Conservation (phyloP, 2,888 invertebrate species). For the Agrotis puta region DNA sequence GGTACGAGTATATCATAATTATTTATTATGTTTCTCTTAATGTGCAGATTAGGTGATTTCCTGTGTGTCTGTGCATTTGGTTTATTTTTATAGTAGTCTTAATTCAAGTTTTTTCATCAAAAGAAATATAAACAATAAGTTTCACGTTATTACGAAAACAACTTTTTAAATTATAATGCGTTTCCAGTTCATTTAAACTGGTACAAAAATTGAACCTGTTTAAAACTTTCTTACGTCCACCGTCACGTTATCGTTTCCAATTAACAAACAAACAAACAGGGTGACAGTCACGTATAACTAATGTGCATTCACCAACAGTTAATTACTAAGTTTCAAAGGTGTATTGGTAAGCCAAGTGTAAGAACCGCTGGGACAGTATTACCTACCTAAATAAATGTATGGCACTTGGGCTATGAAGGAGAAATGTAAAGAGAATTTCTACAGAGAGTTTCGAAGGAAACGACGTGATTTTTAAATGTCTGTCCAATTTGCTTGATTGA, state of each 20-base stretch:
- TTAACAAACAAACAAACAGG: not conserved
- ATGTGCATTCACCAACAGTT: slow-evolving; percentile 23
- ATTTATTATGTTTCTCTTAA: slow-evolving; percentile 36
- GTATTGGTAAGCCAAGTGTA: slow-evolving; percentile 47
- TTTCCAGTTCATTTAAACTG: too few relatives aligned
- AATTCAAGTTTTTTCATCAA: too few relatives aligned
- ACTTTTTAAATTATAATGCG: too few relatives aligned
- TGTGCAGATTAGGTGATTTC: slow-evolving; percentile 28
- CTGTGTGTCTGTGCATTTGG: not conserved
- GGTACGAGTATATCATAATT: slow-evolving; percentile 46
- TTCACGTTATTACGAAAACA: too few relatives aligned
- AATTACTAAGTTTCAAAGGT: slow-evolving; percentile 55
- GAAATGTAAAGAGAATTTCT: slow-evolving; percentile 5
- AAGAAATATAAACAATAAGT: too few relatives aligned
- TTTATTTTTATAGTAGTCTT: not conserved
- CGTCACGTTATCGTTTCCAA: not conserved
- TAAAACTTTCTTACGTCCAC: too few relatives aligned
- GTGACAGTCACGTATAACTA: slow-evolving; percentile 7
- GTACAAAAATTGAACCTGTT: not conserved
- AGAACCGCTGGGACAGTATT: slow-evolving; percentile 26
- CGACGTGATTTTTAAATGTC: not conserved
- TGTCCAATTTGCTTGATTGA: too few relatives aligned
- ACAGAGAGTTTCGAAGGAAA: not conserved
- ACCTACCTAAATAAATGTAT: not conserved
- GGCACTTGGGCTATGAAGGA: not conserved